Evolutionary conservation across 2,113 vertebrate genomes (phyloP), one percentile per base, ranked within the genome.

Genomic region (Corydoras sp.): DNA sequence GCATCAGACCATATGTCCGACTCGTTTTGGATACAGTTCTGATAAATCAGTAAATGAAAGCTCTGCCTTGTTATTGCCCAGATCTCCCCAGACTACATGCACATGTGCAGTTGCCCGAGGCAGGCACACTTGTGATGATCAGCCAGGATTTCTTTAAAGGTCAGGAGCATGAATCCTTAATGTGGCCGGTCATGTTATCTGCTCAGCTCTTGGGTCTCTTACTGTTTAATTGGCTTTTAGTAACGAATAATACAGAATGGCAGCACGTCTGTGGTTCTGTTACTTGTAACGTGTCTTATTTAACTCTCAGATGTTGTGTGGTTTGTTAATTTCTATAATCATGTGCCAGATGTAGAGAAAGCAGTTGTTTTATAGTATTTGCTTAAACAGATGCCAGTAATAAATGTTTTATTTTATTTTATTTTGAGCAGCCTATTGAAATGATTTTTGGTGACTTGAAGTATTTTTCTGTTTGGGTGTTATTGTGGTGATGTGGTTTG

Each of bases 151-250:
- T 30, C 5, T 55, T 61, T 54, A 68, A 74, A 62, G 59, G 72
- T 62, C 58, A 62, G 18, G n/a, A 29, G 2, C n/a, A 29, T 35
- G 24, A 48, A 9, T 55, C 9, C n/a, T 18, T 18, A 6, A 59
- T 54, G 48, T n/a, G 53, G 49, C 29, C 13, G 49, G 62, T 61
- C 62, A 70, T 18, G 56, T 76, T 59, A 49, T 71, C 64, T 71
- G 18, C 49, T 43, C 51, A 12, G 58, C 3, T 18, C 14, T 32
- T 7, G 50, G 58, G 14, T 61, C 58, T 61, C 10, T n/a, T 51
- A 24, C 66, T 58, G 13, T 18, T 69, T 35, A 53, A 58, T 3
- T 12, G 51, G 13, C 51, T 53, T 14, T 53, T 14, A 12, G 51
- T 53, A 10, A 12, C 10, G 51, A 53, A 10, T 10, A 14, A 53